Conservation (phyloP, 1,140 invertebrate genomes). For the Ephestia elutella region DNA sequence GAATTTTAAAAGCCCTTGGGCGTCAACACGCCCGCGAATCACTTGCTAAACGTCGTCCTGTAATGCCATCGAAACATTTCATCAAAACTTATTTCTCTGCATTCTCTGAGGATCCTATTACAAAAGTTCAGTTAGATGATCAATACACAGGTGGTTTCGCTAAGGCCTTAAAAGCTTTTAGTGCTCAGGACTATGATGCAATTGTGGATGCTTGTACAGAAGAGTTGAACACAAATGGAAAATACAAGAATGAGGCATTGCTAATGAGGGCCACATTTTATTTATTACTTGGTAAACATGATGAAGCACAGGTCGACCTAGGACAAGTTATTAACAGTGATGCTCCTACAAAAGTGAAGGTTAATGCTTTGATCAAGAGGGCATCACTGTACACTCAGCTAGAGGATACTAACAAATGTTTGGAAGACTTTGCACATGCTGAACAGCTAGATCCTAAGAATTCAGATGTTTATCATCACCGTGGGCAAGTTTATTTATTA, state of each 20-base stretch:
- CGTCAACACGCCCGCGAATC: conserved; percentile 82
- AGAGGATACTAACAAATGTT: conserved; percentile 81
- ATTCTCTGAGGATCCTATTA: conserved; percentile 88
- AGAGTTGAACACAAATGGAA: conserved; percentile 79
- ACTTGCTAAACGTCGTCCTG: conserved; percentile 79
- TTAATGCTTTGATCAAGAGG: conserved; percentile 93
- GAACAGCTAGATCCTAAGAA: conserved; percentile 84
- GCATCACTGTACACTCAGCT: conserved; percentile 88
- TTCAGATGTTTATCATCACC: conserved; percentile 86
- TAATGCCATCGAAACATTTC: conserved; percentile 88
- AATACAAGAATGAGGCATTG: conserved; percentile 78
- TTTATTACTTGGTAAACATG: conserved; percentile 82
- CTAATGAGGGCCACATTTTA: conserved; percentile 89
- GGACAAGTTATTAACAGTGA: conserved; percentile 75
- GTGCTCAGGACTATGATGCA: conserved; percentile 83
- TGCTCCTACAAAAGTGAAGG: conserved; percentile 77
- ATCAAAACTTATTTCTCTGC: conserved; percentile 89
- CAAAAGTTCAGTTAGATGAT: conserved; percentile 49
- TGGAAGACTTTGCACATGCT: conserved; percentile 86
- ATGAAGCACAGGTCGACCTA: conserved; percentile 85
- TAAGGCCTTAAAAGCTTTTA: conserved; percentile 80
- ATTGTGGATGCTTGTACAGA: conserved; percentile 86
- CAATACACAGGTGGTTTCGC: conserved; percentile 75
- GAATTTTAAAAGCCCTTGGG: conserved; percentile 87
- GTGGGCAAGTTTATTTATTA: conserved; percentile 86